Percentiles rank a stretch among this genome's conserved stretches.
These are phyloP conservation scores for Corapipo altera DNA, from an alignment of 2,113 vertebrate species.

Conservation along the genomic window DNA sequence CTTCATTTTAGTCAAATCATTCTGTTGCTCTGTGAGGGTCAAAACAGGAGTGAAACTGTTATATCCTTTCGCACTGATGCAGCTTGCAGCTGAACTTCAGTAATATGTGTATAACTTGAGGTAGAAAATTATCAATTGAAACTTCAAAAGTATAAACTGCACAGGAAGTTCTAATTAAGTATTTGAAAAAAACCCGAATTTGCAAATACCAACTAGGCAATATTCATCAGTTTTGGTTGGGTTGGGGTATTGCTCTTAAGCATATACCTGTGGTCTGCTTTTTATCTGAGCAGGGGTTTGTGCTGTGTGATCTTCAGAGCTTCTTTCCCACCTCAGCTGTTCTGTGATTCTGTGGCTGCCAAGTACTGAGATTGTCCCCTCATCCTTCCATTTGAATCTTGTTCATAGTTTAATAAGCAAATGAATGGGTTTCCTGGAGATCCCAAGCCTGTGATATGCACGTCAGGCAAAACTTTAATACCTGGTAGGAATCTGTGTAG, in stretches of 20 bases:
- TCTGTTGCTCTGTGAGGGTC: neutral
- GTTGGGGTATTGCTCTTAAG: neutral
- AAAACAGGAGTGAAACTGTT: neutral
- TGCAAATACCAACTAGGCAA: neutral
- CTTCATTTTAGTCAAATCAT: rapidly evolving
- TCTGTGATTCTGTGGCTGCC: neutral
- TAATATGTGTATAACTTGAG: neutral
- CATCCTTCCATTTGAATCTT: neutral
- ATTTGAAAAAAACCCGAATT: neutral
- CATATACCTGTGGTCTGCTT: neutral
- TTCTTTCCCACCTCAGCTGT: neutral
- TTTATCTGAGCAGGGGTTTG: neutral
- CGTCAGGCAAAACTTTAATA: neutral
- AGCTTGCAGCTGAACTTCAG: neutral
- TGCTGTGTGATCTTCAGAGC: neutral
- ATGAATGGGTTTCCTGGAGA: neutral
- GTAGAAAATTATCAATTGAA: neutral
- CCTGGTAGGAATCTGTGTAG: neutral
- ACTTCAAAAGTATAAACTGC: neutral
- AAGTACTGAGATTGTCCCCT: neutral
- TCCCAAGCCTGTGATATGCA: neutral
- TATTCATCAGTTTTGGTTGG: neutral
- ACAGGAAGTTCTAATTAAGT: neutral
- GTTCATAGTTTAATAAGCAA: neutral
- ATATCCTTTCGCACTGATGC: neutral